Base-by-base conservation (phyloP, 2,888 invertebrate genomes). In the Crepidodera aurea region DNA sequence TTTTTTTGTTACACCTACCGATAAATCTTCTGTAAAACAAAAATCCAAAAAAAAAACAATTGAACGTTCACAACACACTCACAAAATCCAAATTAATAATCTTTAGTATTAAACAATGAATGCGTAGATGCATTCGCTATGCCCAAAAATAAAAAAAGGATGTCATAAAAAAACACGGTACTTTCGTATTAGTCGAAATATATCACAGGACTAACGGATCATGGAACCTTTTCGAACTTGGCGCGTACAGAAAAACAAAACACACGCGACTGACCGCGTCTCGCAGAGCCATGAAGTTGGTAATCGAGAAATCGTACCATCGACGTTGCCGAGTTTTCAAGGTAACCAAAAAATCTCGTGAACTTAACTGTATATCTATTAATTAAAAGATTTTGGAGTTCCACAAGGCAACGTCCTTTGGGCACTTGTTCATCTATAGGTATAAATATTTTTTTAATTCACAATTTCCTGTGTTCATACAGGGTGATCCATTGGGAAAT, bases 251-350 rank as follows among this genome's bases (percentile, higher is more conserved):
- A 56, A 46, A 58, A 53, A 51, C 62, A 51, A 60, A 65, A 65
- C 60, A 48, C 67, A 53, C 60, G 60, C 63, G 67, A 64, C 66
- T 66, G 66, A 55, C 60, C 68, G 40, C 37, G 60, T 66, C 64
- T 48, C 56, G 42, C 44, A n/a, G 58, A 64, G 63, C 62, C 62
- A 42, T 57, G 64, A 57, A 54, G 44, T 64, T 60, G 34, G 66
- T 59, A 60, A 60, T 61, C 65, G 50, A 63, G 22, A 68, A 59
- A 61, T 32, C 25, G 37, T 34, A 57, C 53, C 25, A 8, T 50
- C 60, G 5, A 32, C 10, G 64, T 61, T 58, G 64, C 53, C 53
- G 39, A 18, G 29, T 44, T 13, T 29, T 3, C 29, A 6, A 12
- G n/a, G 6, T 4, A 34, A 25, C 25, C 25, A 25, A 25, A 25